Percentiles rank a stretch among this genome's conserved stretches.
These are phyloP conservation scores for Nettapus auritus DNA, from an alignment of 2,113 vertebrate genomes.

Conservation along the genomic window DNA sequence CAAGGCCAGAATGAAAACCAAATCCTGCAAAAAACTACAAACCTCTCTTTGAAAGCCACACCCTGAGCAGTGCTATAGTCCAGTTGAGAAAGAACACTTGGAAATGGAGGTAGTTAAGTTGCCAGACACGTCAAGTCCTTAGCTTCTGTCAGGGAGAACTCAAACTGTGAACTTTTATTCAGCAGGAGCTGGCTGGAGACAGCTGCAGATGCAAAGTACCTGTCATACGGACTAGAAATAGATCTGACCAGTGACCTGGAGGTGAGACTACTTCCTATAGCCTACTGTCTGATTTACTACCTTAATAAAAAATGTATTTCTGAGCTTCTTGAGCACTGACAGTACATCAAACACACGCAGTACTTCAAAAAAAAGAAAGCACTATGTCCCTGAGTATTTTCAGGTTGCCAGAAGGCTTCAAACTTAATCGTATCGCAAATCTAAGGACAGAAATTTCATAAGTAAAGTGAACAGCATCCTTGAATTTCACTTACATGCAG, in stretches of 20 bases:
- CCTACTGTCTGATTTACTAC: background rate
- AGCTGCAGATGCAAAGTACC: background rate
- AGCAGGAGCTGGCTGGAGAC: background rate
- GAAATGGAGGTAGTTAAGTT: background rate
- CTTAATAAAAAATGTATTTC: background rate
- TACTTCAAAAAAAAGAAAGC: background rate
- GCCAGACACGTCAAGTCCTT: background rate
- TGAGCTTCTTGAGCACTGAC: background rate
- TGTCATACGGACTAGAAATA: background rate
- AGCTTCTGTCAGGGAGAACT: background rate
- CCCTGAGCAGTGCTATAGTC: background rate
- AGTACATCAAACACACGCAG: background rate
- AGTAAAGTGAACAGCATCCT: background rate
- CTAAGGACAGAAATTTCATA: background rate
- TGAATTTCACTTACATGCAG: slow-evolving; percentile 91
- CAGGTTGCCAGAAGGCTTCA: background rate
- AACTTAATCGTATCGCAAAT: background rate
- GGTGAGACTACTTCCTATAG: background rate
- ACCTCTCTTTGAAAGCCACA: background rate
- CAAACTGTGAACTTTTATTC: background rate
- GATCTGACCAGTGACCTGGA: background rate
- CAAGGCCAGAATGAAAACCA: background rate
- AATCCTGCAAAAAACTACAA: background rate
- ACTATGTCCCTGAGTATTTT: background rate
- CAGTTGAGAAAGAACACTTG: background rate